These are phyloP conservation scores for Willisornis vidua DNA, from an alignment of 2,113 vertebrate genomes.

Conservation along the genomic window DNA sequence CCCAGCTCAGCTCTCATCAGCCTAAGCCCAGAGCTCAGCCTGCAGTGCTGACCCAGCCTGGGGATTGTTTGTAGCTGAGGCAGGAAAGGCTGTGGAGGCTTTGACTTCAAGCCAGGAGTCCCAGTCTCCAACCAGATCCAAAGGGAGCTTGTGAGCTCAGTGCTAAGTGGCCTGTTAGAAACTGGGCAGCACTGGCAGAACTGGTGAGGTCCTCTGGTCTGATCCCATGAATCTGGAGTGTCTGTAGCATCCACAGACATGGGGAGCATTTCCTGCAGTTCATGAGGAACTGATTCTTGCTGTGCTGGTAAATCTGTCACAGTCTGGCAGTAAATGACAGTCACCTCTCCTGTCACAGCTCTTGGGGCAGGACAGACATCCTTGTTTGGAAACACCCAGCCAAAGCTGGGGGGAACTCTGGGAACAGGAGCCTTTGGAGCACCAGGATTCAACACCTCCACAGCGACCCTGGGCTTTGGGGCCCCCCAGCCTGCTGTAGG, in stretches of 20 bases:
- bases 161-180: background rate
- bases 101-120: background rate
- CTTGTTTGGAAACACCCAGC: constrained; percentile 90
- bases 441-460: constrained; percentile 83
- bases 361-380: constrained; percentile 86
- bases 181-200: background rate
- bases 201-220: background rate
- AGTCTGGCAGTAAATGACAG: background rate
- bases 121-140: background rate
- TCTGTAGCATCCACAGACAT: fast-evolving
- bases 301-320: background rate
- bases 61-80: background rate
- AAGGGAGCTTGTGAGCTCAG: background rate
- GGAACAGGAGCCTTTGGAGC: constrained; percentile 87
- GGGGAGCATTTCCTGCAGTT: background rate
- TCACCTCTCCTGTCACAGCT: constrained; percentile 63
- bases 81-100: background rate
- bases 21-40: background rate
- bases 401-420: constrained; percentile 84
- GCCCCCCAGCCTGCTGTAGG: constrained; percentile 89
- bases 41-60: background rate
- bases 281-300: too few relatives aligned
- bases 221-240: fast-evolving
- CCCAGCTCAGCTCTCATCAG: background rate
- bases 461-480: constrained; percentile 84